Evolutionary conservation across 2,888 invertebrate species (phyloP).

Genomic region (Microctonus brassicae): DNA sequence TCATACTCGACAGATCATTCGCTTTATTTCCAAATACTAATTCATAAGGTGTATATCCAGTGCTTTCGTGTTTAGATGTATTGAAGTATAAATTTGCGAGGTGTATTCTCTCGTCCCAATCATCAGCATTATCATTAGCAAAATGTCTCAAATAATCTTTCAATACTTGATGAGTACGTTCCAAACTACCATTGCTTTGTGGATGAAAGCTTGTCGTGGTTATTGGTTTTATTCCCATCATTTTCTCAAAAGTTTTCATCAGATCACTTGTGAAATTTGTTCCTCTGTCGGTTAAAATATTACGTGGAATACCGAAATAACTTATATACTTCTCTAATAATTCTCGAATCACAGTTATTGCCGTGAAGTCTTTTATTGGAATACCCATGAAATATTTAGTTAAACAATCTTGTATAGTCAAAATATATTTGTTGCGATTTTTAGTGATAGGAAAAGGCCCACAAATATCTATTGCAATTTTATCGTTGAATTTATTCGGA

Average conservation of each 20-base stretch:
- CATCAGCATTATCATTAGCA: conserved; percentile 22
- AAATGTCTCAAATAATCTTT: conserved; percentile 40
- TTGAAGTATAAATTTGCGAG: conserved; percentile 27
- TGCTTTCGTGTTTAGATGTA: conserved; percentile 27
- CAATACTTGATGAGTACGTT: conserved; percentile 6
- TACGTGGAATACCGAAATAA: conserved; percentile 61
- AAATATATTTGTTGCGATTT: conserved; percentile 8
- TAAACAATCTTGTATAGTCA: background rate
- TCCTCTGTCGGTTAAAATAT: conserved; percentile 63
- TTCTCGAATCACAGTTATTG: background rate
- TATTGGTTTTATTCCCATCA: conserved; percentile 33
- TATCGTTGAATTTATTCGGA: conserved; percentile 19
- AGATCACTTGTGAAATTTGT: conserved; percentile 59
- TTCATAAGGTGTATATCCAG: conserved; percentile 17
- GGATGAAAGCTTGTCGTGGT: conserved; percentile 29
- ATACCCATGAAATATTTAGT: background rate
- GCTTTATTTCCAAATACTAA: conserved; percentile 21
- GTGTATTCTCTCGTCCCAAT: conserved; percentile 23
- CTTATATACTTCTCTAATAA: conserved; percentile 16
- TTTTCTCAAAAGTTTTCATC: conserved; percentile 33
- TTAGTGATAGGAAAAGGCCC: conserved; percentile 23
- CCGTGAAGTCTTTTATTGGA: background rate
- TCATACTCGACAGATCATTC: conserved; percentile 10
- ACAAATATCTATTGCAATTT: conserved; percentile 28
- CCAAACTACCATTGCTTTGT: conserved; percentile 32